These are phyloP conservation scores for Myopa testacea DNA, from an alignment of 2,888 invertebrate species.

Conservation along the genomic window DNA sequence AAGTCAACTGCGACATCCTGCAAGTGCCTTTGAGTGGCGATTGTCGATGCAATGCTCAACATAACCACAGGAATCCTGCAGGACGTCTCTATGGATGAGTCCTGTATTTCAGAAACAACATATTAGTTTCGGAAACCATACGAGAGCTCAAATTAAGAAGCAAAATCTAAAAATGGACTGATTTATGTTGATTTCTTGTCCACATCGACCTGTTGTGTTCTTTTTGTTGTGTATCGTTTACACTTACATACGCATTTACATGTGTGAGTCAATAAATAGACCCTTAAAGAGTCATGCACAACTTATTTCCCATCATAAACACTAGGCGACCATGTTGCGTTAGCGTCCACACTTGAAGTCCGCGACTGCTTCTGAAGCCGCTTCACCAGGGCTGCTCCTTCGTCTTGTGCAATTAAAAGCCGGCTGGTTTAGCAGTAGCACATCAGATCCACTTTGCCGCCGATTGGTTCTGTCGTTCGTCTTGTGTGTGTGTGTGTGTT, in stretches of 20 bases:
- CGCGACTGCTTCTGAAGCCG: constrained; percentile 20
- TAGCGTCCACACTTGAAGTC: not conserved
- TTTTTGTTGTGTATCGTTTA: too few relatives aligned
- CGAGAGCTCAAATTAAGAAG: too few relatives aligned
- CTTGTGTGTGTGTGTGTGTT: constrained; percentile 13
- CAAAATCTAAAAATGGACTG: too few relatives aligned
- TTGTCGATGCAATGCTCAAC: not conserved
- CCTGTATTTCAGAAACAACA: too few relatives aligned
- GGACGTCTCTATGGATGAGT: not conserved
- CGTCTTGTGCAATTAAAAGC: constrained; percentile 5
- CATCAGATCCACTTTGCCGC: constrained; percentile 23
- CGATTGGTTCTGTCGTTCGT: constrained; percentile 6
- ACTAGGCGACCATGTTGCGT: constrained; percentile 48
- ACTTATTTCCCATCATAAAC: constrained; percentile 67
- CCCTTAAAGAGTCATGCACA: constrained; percentile 65
- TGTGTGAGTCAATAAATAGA: constrained; percentile 65
- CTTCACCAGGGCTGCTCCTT: constrained; percentile 37
- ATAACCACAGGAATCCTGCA: not conserved
- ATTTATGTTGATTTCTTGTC: too few relatives aligned
- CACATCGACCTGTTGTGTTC: too few relatives aligned
- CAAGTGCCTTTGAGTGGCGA: not conserved
- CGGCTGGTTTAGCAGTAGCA: not conserved
- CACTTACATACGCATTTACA: not conserved
- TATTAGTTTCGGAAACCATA: too few relatives aligned
- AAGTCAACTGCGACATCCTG: too few relatives aligned